phyloP scores from a whole-genome alignment of 1,140 invertebrate species.

The Drosophila ironensis region DNA sequence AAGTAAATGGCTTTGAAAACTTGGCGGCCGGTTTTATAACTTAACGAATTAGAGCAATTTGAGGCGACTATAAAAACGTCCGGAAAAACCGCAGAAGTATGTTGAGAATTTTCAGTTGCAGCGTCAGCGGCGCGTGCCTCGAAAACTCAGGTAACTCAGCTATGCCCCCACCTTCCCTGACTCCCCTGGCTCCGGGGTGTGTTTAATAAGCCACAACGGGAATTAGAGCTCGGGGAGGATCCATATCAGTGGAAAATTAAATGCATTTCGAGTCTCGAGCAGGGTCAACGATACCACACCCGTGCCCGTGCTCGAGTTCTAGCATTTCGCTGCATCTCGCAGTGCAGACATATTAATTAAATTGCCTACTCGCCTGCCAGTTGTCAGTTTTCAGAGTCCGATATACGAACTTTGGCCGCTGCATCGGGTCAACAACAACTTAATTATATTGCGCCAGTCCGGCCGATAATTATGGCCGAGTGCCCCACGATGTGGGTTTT shows the following conservation, averaged over 20 bases:
- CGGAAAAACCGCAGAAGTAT: conserved; percentile 62
- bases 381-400: conserved; percentile 28
- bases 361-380: conserved; percentile 71
- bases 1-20: conserved; percentile 53
- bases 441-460: conserved; percentile 56
- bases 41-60: conserved; percentile 75
- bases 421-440: conserved; percentile 50
- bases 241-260: conserved; percentile 55
- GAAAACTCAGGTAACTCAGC: conserved; percentile 12
- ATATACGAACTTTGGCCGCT: neutral
- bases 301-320: conserved; percentile 26
- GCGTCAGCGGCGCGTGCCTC: conserved; percentile 43
- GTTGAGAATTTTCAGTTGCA: conserved; percentile 36
- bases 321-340: conserved; percentile 48
- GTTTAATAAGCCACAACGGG: conserved; percentile 70
- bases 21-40: conserved; percentile 73
- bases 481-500: conserved; percentile 3
- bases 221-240: conserved; percentile 51
- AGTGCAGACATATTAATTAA: conserved; percentile 69
- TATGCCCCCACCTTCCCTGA: too few relatives aligned
- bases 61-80: conserved; percentile 71
- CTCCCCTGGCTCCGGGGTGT: conserved; percentile 32
- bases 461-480: conserved; percentile 18
- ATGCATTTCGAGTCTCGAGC: conserved; percentile 21
- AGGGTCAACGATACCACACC: neutral